These are phyloP conservation scores for Phasia obesa DNA, from an alignment of 2,888 invertebrate species.

Conservation along the genomic window DNA sequence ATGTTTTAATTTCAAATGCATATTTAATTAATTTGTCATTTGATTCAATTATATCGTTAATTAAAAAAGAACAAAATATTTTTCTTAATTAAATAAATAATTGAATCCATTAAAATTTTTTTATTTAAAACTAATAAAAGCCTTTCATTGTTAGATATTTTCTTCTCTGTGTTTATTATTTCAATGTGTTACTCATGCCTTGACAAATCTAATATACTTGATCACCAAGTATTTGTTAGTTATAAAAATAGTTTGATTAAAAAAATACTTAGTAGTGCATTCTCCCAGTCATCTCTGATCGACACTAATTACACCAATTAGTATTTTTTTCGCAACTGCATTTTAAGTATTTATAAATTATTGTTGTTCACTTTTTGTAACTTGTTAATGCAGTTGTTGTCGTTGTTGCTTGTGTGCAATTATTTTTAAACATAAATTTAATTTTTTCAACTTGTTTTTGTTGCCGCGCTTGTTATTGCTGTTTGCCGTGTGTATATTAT, in stretches of 20 bases:
- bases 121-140: no score
- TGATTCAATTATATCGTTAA: no score
- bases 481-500: constrained; percentile 39
- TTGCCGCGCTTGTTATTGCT: constrained; percentile 5
- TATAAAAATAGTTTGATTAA: background rate
- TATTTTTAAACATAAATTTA: no score
- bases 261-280: constrained; percentile 11
- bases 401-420: constrained; percentile 1
- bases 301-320: constrained; percentile 32
- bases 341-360: constrained; percentile 38
- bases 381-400: constrained; percentile 29
- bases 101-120: no score
- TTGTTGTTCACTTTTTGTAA: constrained; percentile 35
- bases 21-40: no score
- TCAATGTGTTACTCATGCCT: no score
- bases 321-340: constrained; percentile 31
- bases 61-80: no score
- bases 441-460: constrained; percentile 24
- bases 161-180: no score
- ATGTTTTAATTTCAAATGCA: no score
- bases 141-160: no score
- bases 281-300: constrained; percentile 19
- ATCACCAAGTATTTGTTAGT: background rate
- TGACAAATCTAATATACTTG: no score
- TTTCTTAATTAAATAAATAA: no score